Base-by-base conservation (phyloP, 2,113 vertebrate species). In the Pomatostomus ruficeps region DNA sequence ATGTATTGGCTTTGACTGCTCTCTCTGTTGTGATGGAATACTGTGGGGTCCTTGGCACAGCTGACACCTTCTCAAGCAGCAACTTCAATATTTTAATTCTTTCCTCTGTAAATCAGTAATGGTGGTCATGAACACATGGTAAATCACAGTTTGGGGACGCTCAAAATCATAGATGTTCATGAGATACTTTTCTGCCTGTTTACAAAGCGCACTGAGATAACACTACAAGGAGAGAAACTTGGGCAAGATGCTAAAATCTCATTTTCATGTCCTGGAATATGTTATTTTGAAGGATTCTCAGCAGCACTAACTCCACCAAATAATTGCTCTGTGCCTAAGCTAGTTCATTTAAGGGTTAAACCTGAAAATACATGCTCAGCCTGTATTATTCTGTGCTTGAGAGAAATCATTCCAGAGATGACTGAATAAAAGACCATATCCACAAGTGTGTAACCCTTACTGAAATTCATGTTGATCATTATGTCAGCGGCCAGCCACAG, bases 141-240 rank as follows among this genome's bases (percentile, higher is more conserved):
- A 72, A 91, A 79, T 71, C 35, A 51, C 45, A 23, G 35, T 67
- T 49, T 43, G 21, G 24, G 20, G 23, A 36, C 8, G 6, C 28
- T 57, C 31, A 79, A 51, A 88, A 79, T 28, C 0, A 0, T 22
- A 12, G 10, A 63, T 43, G 23, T 49, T 85, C 7, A 17, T 12
- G 5, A 73, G 66, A 74, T 63, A 12, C 5, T 35, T 72, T 83
- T 70, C 20, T n/a, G 14, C 9, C 22, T 71, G 13, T 54, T 86
- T 59, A 61, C 15, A 61, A 52, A n/a, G 16, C 10, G 1, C 12
- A 18, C 26, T 58, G 29, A 76, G 33, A 42, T 33, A 67, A 61
- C 8, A 26, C 4, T 28, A 2, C 22, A 49, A 66, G 11, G 38
- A 29, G 6, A 66, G 14, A 77, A 83, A 54, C 29, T 58, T 22